These are phyloP conservation scores for Dryoscopus gambensis DNA, from an alignment of 2,113 vertebrate species.

Conservation along the genomic window DNA sequence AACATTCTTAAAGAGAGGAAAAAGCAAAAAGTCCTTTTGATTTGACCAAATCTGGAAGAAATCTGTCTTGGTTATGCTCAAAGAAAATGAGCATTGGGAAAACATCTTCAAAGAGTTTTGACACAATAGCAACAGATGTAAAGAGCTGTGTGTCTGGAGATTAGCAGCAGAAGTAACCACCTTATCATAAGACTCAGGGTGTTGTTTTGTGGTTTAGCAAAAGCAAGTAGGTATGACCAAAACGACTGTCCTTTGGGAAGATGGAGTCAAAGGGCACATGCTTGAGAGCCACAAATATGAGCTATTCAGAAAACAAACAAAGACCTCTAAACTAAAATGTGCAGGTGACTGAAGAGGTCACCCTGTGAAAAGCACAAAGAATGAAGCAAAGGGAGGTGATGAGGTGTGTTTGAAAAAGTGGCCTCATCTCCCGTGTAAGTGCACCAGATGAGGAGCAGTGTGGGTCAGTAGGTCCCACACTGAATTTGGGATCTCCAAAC, in stretches of 20 bases:
- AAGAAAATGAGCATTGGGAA: background rate
- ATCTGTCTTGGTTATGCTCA: background rate
- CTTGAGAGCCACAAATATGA: slow-evolving; percentile 8
- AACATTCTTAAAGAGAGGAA: background rate
- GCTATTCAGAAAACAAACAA: slow-evolving; percentile 42
- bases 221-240: slow-evolving; percentile 58
- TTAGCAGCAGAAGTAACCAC: slow-evolving; percentile 13
- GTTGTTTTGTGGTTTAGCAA: slow-evolving; percentile 49
- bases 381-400: slow-evolving; percentile 5
- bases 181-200: background rate
- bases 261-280: slow-evolving; percentile 48
- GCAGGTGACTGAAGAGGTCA: slow-evolving; percentile 23
- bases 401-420: background rate
- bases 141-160: background rate
- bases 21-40: background rate
- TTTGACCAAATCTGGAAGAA: background rate
- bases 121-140: background rate
- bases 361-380: slow-evolving; percentile 12
- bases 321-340: slow-evolving; percentile 40
- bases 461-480: slow-evolving; percentile 25
- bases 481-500: background rate
- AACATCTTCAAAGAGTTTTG: background rate
- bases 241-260: slow-evolving; percentile 45
- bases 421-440: background rate
- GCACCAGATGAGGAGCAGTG: background rate